Conservation (phyloP, 2,888 invertebrate species). For the Abscondita cerata region DNA sequence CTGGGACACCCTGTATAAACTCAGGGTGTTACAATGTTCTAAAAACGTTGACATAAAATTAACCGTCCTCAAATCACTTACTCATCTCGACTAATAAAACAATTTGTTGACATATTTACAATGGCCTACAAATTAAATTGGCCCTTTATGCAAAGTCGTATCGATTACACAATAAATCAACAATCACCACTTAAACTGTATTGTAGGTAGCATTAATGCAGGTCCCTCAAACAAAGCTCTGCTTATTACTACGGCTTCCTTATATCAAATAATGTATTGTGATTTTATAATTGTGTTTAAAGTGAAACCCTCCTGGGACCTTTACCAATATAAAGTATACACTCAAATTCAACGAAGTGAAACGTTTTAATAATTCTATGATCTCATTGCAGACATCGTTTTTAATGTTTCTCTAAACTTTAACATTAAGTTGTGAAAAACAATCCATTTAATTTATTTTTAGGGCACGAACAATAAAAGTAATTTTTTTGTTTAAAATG, state of each 20-base stretch:
- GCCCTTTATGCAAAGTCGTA: conserved; percentile 19
- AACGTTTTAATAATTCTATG: conserved; percentile 49
- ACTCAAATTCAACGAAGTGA: conserved; percentile 40
- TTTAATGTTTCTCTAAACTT: neutral
- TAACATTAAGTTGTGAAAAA: neutral
- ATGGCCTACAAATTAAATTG: conserved; percentile 14
- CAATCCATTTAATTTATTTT: neutral
- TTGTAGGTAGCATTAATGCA: conserved; percentile 20
- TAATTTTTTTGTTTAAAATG: too few species aligned
- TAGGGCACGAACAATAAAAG: too few species aligned
- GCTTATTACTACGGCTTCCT: conserved; percentile 46
- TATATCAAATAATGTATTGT: conserved; percentile 47
- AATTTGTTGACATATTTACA: conserved; percentile 14
- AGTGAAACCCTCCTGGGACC: conserved; percentile 47
- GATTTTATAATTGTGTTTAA: conserved; percentile 51
- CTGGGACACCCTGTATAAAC: too few species aligned
- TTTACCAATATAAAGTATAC: conserved; percentile 32
- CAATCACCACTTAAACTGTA: conserved; percentile 19
- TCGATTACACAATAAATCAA: conserved; percentile 33
- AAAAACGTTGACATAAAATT: neutral
- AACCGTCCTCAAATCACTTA: neutral
- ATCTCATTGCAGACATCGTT: neutral
- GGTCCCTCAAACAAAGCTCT: conserved; percentile 37
- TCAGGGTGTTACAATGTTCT: too few species aligned
- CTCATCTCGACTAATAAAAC: neutral